Evolutionary conservation across 2,797 vertebrate genomes (phyloP).

Genomic region (Zalophus californianus): DNA sequence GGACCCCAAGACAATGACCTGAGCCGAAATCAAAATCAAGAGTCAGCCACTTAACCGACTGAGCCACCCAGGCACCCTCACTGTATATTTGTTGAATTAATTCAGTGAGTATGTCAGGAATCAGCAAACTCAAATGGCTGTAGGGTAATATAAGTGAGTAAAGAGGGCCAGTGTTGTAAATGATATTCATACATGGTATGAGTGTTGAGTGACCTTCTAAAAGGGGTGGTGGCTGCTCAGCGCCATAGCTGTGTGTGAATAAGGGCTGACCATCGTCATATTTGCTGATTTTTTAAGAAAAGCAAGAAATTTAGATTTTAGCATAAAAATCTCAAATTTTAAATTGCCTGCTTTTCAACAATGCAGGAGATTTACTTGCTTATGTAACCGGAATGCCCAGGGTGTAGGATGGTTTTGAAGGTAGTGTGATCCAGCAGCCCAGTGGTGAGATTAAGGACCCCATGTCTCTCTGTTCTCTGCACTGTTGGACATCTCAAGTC

Average conservation of each 20-base stretch:
- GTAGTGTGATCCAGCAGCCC: neutral
- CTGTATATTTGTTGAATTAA: slow-evolving; percentile 17
- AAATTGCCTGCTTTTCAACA: slow-evolving; percentile 37
- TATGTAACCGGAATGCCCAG: neutral
- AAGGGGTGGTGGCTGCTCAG: neutral
- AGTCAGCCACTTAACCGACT: neutral
- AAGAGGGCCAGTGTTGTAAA: slow-evolving; percentile 17
- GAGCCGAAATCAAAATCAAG: neutral
- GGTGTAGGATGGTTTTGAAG: neutral
- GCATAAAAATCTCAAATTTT: slow-evolving; percentile 23
- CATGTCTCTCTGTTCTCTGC: neutral
- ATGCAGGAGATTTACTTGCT: slow-evolving; percentile 2
- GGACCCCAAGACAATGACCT: neutral
- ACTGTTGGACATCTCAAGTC: neutral
- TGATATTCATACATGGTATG: neutral
- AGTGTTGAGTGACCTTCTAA: neutral
- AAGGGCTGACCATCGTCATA: neutral
- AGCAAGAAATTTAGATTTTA: slow-evolving; percentile 51
- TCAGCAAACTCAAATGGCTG: neutral
- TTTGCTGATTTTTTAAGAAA: slow-evolving; percentile 53
- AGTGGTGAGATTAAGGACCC: neutral
- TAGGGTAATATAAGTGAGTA: neutral
- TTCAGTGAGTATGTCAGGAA: neutral
- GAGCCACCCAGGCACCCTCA: neutral
- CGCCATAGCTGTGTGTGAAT: neutral